A percentile compares a stretch with the other conserved stretches of the same genome.
These are phyloP conservation scores for Oncorhynchus kisutch DNA, from an alignment of 2,113 vertebrate species.

Conservation along the genomic window DNA sequence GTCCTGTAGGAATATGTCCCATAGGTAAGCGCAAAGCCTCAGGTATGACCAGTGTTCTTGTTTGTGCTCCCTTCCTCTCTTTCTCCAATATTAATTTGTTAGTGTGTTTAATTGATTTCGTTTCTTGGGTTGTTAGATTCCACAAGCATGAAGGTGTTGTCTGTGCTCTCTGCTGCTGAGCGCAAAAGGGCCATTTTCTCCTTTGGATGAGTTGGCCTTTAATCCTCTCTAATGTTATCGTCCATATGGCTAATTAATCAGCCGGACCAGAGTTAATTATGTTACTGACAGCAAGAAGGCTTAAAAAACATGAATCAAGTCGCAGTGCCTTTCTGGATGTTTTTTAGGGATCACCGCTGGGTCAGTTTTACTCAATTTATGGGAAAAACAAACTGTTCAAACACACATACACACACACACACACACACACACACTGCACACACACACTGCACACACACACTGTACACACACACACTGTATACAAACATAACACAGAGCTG, in stretches of 20 bases:
- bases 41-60: not conserved
- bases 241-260: slow-evolving; percentile 38
- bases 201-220: slow-evolving; percentile 12
- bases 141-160: not conserved
- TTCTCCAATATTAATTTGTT: not conserved
- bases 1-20: too few species aligned
- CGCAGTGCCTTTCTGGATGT: too few species aligned
- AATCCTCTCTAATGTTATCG: slow-evolving; percentile 23
- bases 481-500: slow-evolving; percentile 14
- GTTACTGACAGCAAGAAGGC: not conserved
- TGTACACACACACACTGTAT: not conserved
- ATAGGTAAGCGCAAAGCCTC: not conserved
- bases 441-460: not conserved
- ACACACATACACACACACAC: slow-evolving; percentile 9
- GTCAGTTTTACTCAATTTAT: not conserved
- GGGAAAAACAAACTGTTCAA: not conserved
- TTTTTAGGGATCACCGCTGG: not conserved
- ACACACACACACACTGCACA: not conserved
- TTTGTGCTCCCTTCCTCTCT: not conserved
- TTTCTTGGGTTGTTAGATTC: not conserved
- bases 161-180: not conserved
- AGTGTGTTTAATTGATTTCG: not conserved
- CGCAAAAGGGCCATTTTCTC: not conserved
- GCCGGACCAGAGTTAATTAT: slow-evolving; percentile 16
- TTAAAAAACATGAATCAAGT: not conserved